A percentile compares a stretch with the other conserved stretches of the same genome.
These are phyloP conservation scores for Lasius fuliginosus DNA, from an alignment of 2,888 invertebrate genomes.

Conservation along the genomic window DNA sequence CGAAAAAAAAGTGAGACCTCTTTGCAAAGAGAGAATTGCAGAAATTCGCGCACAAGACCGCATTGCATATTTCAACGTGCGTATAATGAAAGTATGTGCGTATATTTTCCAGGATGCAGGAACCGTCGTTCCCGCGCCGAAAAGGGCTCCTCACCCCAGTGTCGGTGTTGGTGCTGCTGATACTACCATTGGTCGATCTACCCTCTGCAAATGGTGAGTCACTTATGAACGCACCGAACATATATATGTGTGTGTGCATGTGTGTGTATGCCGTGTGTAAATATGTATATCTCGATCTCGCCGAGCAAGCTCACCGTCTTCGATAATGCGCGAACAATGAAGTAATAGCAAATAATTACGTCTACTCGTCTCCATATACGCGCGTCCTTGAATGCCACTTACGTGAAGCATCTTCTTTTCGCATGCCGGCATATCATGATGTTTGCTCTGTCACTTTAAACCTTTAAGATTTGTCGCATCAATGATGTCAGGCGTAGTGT, in stretches of 20 bases:
- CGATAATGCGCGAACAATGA: conserved; percentile 52
- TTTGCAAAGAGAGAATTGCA: not conserved
- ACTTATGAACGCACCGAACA: conserved; percentile 58
- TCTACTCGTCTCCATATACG: conserved; percentile 16
- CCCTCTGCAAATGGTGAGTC: conserved; percentile 84
- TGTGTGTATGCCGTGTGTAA: not conserved
- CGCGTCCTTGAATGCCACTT: conserved; percentile 44
- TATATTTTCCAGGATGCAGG: conserved; percentile 82
- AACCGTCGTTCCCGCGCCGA: conserved; percentile 76
- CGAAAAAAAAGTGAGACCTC: not conserved
- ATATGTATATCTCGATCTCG: conserved; percentile 18
- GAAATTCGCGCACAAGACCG: conserved; percentile 4
- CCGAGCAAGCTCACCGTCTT: conserved; percentile 9
- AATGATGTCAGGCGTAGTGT: not conserved
- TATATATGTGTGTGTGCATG: too few relatives aligned
- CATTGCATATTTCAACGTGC: conserved; percentile 11
- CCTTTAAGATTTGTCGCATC: not conserved
- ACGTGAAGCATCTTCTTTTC: conserved; percentile 7
- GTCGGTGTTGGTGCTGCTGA: conserved; percentile 78
- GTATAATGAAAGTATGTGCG: conserved; percentile 19
- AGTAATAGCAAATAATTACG: conserved; percentile 44
- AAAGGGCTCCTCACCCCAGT: conserved; percentile 81
- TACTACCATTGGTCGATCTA: conserved; percentile 77
- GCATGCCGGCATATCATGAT: not conserved
- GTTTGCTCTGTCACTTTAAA: conserved; percentile 20